Conservation (phyloP, 2,888 invertebrate genomes). For the Lasioglossum oenotherae region DNA sequence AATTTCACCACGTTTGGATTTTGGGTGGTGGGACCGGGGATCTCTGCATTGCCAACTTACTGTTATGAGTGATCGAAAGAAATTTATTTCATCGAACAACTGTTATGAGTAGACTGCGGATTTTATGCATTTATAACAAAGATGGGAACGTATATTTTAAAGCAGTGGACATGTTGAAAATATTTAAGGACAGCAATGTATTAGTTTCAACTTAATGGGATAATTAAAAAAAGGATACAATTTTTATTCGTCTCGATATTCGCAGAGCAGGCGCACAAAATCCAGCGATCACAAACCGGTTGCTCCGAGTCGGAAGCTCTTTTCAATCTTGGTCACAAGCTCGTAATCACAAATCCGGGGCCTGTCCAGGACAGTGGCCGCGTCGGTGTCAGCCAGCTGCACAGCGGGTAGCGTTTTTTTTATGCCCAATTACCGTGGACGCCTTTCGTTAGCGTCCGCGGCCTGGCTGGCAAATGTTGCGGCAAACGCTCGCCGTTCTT, state of each 20-base stretch:
- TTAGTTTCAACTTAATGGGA: too few species aligned
- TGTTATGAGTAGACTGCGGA: too few species aligned
- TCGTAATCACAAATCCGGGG: neutral
- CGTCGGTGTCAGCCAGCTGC: neutral
- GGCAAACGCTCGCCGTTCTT: slow-evolving; percentile 10
- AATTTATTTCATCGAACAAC: too few species aligned
- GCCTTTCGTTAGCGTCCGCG: slow-evolving; percentile 5
- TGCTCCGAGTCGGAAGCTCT: neutral
- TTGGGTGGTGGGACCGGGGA: too few species aligned
- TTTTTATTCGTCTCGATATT: neutral
- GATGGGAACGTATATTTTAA: too few species aligned
- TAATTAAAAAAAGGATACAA: too few species aligned
- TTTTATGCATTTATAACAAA: too few species aligned
- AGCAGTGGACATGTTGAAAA: too few species aligned
- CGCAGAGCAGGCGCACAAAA: neutral
- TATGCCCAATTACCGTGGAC: slow-evolving; percentile 47
- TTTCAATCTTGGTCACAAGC: neutral
- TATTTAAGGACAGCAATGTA: too few species aligned
- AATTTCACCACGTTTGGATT: too few species aligned
- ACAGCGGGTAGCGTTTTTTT: slow-evolving; percentile 15
- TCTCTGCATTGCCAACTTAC: too few species aligned
- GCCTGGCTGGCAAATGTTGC: slow-evolving; percentile 21
- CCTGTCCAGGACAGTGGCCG: neutral
- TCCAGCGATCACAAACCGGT: neutral
- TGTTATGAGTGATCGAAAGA: too few species aligned